Conservation (phyloP, 2,113 vertebrate species). For the Peromyscus leucopus region DNA sequence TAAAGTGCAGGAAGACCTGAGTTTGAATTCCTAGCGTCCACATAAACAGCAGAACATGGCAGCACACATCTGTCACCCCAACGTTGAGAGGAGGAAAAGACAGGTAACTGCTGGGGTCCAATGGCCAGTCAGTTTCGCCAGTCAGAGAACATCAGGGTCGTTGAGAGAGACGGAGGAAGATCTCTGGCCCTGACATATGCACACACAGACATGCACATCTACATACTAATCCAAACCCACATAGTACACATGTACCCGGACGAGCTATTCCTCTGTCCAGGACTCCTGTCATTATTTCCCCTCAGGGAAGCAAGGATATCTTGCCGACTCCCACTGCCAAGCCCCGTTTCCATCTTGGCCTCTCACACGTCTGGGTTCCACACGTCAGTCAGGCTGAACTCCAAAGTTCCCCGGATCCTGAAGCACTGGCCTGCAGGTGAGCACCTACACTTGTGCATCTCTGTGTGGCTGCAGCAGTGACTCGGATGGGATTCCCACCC, state of each 20-base stretch:
- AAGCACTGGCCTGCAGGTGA: not conserved
- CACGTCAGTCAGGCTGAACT: not conserved
- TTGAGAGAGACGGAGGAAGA: not conserved
- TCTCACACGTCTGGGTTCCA: not conserved
- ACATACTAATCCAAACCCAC: not conserved
- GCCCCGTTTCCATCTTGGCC: not conserved
- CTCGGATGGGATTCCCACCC: not conserved
- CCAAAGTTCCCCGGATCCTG: not conserved
- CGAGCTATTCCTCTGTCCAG: not conserved
- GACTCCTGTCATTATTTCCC: not conserved
- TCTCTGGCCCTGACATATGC: too few species aligned
- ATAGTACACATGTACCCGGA: not conserved
- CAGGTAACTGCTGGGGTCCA: not conserved
- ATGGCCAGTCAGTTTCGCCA: not conserved
- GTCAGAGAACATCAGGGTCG: not conserved
- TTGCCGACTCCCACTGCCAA: not conserved
- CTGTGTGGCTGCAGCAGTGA: not conserved
- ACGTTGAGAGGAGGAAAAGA: not conserved
- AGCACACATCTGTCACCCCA: too few species aligned
- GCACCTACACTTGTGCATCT: not conserved
- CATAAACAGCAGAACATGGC: not conserved
- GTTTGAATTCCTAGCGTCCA: not conserved
- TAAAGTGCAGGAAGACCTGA: not conserved
- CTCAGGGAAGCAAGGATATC: not conserved
- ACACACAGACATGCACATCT: not conserved